Conservation (phyloP, 2,888 invertebrate species). For the Rhamphomyia laevipes region DNA sequence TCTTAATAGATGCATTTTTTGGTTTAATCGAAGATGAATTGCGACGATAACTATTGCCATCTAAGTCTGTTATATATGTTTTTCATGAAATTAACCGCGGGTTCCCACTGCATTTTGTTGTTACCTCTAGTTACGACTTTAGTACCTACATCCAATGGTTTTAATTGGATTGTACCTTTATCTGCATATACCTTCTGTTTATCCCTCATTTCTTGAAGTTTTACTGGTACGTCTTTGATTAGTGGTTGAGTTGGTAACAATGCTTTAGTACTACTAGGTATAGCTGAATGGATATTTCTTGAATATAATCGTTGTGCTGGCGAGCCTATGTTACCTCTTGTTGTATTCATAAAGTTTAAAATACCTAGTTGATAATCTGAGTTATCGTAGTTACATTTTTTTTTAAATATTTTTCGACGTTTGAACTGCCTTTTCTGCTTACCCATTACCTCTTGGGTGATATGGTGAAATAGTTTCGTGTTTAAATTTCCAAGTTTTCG, state of each 20-base stretch:
- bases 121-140: neutral
- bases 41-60: neutral
- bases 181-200: neutral
- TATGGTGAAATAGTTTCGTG: slow-evolving; percentile 9
- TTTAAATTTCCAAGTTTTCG: slow-evolving; percentile 13
- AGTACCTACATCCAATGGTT: neutral
- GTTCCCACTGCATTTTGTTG: neutral
- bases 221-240: neutral
- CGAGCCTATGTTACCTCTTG: neutral
- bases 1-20: neutral
- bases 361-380: slow-evolving; percentile 4
- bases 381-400: slow-evolving; percentile 4
- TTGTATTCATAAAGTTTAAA: slow-evolving; percentile 4
- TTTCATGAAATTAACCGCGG: neutral
- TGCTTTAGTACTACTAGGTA: neutral
- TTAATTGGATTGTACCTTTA: neutral
- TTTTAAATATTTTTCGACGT: slow-evolving; percentile 3
- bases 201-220: neutral
- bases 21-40: neutral
- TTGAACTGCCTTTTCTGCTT: slow-evolving; percentile 6
- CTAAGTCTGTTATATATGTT: neutral
- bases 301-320: slow-evolving; percentile 3
- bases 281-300: slow-evolving; percentile 4
- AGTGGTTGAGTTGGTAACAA: neutral
- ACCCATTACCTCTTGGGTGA: slow-evolving; percentile 5